Evolutionary conservation across 2,797 vertebrate species (phyloP).

Genomic region (Nyctalus aviator): DNA sequence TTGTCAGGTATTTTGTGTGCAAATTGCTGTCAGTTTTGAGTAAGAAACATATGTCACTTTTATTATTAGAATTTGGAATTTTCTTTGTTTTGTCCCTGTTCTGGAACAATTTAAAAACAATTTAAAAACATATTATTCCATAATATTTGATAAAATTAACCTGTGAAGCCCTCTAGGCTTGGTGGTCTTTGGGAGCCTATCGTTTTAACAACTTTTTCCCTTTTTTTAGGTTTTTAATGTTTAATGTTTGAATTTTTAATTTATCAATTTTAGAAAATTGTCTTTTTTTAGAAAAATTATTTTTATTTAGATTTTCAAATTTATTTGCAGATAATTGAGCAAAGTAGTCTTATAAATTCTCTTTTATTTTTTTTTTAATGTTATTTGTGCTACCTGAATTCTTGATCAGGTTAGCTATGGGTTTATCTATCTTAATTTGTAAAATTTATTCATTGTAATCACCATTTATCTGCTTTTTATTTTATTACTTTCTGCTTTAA

Average conservation of each 20-base stretch:
- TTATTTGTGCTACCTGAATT: not conserved
- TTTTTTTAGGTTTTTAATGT: constrained; percentile 12
- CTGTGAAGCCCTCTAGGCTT: not conserved
- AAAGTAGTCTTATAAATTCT: not conserved
- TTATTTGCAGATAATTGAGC: not conserved
- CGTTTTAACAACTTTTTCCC: not conserved
- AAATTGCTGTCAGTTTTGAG: not conserved
- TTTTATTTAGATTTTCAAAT: constrained; percentile 18
- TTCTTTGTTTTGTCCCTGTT: not conserved
- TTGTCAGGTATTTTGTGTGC: not conserved
- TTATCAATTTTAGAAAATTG: not conserved
- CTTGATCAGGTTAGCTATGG: not conserved
- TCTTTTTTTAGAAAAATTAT: constrained; percentile 26
- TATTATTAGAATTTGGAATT: not conserved
- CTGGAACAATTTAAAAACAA: constrained; percentile 10
- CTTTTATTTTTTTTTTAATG: not conserved
- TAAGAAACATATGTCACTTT: not conserved
- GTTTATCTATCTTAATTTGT: not conserved
- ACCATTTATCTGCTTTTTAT: not conserved
- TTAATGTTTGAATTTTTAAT: constrained; percentile 29
- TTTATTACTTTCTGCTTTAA: not conserved
- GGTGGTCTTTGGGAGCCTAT: not conserved
- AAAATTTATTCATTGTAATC: constrained; percentile 1
- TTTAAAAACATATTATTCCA: not conserved
- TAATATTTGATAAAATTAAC: not conserved